Conservation (phyloP, 1,140 invertebrate genomes). For the Heliconius hermathena region DNA sequence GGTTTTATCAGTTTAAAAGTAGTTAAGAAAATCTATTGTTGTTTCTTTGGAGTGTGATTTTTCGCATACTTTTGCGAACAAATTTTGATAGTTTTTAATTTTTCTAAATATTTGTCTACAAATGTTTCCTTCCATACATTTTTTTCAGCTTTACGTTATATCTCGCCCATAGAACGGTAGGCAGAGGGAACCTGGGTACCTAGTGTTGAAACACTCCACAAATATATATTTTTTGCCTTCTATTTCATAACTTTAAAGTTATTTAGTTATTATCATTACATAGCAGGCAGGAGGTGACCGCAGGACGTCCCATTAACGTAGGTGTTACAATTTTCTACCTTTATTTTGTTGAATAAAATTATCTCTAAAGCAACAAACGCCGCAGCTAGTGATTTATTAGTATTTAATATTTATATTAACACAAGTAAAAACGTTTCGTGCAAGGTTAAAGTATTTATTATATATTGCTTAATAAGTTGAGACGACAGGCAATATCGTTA, state of each 20-base stretch:
- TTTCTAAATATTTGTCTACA: too few species aligned
- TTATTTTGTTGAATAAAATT: constrained; percentile 12
- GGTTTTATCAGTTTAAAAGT: too few species aligned
- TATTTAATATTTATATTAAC: constrained; percentile 8
- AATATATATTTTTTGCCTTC: not conserved
- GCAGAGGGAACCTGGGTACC: too few species aligned
- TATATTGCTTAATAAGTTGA: not conserved
- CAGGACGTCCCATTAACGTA: constrained; percentile 44
- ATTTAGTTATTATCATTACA: not conserved
- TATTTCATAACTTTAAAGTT: not conserved
- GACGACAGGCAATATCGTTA: not conserved
- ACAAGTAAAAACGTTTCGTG: not conserved
- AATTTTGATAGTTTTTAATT: too few species aligned
- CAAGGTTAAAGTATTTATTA: not conserved
- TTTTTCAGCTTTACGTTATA: too few species aligned
- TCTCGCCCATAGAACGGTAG: too few species aligned
- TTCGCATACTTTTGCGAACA: too few species aligned
- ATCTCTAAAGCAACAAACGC: not conserved
- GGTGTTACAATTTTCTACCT: constrained; percentile 39
- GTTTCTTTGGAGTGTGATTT: too few species aligned
- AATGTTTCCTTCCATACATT: too few species aligned
- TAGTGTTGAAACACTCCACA: too few species aligned
- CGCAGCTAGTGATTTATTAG: constrained; percentile 13
- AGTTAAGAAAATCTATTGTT: too few species aligned
- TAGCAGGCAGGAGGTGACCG: constrained; percentile 29